These are phyloP conservation scores for Elysia crispata DNA, from an alignment of 2,888 invertebrate genomes.

Conservation along the genomic window DNA sequence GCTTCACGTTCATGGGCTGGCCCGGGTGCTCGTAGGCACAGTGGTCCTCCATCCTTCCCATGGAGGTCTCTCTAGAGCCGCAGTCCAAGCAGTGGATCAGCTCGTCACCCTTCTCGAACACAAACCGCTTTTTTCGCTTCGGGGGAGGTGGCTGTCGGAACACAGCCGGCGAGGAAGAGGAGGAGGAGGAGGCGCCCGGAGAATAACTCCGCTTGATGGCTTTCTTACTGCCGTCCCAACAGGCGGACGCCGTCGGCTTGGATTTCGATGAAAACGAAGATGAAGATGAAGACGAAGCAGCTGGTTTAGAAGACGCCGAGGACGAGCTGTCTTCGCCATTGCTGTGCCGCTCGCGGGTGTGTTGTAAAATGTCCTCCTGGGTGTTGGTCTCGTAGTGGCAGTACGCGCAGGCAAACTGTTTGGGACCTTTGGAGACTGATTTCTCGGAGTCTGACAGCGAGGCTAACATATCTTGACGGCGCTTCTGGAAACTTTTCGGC, in stretches of 20 bases:
- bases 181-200: not conserved
- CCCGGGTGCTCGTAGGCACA: conserved; percentile 46
- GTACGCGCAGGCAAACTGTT: conserved; percentile 53
- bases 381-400: conserved; percentile 53
- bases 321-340: conserved; percentile 24
- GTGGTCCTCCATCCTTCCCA: conserved; percentile 47
- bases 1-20: conserved; percentile 40
- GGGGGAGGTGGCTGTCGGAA: no score
- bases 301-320: not conserved
- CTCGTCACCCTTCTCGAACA: conserved; percentile 46
- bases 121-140: conserved; percentile 36
- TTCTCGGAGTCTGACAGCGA: not conserved
- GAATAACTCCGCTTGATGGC: conserved; percentile 39
- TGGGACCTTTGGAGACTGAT: conserved; percentile 24
- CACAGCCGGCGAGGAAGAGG: no score
- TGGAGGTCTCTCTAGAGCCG: conserved; percentile 42
- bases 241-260: conserved; percentile 1
- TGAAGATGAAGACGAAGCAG: no score
- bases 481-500: conserved; percentile 42
- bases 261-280: no score
- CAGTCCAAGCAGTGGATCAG: conserved; percentile 45
- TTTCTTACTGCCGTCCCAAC: conserved; percentile 49
- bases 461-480: not conserved
- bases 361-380: conserved; percentile 50
- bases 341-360: conserved; percentile 50